Evolutionary conservation across 2,797 vertebrate genomes (phyloP).

Genomic region (Naso thynnoides): DNA sequence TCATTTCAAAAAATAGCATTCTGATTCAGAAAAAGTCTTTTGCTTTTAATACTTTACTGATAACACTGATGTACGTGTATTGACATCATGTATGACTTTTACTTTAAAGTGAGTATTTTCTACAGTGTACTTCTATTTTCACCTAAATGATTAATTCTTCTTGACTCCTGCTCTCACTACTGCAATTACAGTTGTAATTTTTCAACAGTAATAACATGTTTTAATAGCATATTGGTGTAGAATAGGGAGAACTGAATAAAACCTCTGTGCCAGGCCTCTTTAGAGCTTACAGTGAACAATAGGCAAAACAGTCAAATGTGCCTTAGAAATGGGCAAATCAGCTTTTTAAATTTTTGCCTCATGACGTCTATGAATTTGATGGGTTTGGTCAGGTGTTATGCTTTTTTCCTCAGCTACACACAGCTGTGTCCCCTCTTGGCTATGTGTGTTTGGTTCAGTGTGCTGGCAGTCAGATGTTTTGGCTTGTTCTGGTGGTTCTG

Average conservation of each 20-base stretch:
- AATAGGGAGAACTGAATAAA: neutral
- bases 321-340: neutral
- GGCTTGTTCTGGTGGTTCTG: slow-evolving; percentile 54
- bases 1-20: neutral
- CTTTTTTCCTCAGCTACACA: neutral
- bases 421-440: neutral
- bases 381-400: neutral
- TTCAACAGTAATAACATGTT: neutral
- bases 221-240: neutral
- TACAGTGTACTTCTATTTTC: neutral
- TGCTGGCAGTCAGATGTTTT: slow-evolving; percentile 38
- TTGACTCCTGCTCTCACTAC: neutral
- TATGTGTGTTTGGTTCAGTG: slow-evolving; percentile 28
- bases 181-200: neutral
- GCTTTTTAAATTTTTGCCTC: neutral
- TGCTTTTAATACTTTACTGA: neutral
- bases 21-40: neutral
- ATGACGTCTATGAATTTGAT: neutral
- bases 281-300: fast-evolving
- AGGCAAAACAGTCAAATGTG: neutral
- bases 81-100: neutral
- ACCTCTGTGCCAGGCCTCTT: neutral
- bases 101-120: neutral
- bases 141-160: neutral
- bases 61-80: neutral